Evolutionary conservation across 2,113 vertebrate species (phyloP).

Genomic region (Etheostoma spectabile): DNA sequence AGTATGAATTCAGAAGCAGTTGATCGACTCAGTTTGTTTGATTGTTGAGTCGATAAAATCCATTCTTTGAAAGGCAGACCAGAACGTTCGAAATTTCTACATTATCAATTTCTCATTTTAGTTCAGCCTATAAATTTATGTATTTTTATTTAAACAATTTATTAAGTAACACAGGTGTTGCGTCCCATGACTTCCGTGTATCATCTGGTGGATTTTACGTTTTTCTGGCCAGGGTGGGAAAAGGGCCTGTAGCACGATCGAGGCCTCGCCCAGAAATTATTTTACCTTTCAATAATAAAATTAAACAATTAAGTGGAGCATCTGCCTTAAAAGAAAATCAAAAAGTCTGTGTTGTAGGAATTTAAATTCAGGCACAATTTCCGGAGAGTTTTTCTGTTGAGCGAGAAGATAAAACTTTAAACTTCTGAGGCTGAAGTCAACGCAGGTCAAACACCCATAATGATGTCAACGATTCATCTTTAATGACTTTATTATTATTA

Average conservation of each 20-base stretch:
- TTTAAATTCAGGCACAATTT: neutral
- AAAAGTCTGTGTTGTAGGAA: neutral
- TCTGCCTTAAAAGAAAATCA: neutral
- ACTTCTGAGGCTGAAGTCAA: conserved; percentile 3
- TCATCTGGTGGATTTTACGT: neutral
- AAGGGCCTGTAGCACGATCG: conserved; percentile 31
- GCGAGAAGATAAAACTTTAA: conserved; percentile 1
- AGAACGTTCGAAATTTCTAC: neutral
- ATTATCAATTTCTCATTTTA: neutral
- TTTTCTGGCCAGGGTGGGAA: conserved; percentile 1
- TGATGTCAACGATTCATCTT: neutral
- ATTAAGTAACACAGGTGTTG: conserved; percentile 4
- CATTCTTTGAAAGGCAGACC: neutral
- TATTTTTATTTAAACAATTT: neutral
- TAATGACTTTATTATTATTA: too few species aligned
- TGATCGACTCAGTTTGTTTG: conserved; percentile 76
- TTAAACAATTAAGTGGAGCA: neutral
- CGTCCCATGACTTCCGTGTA: neutral
- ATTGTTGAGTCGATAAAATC: conserved; percentile 64
- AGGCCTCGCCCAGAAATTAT: conserved; percentile 14
- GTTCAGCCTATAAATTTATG: neutral
- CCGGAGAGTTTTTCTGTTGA: neutral
- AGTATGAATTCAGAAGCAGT: conserved; percentile 80
- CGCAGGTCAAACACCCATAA: conserved; percentile 1
- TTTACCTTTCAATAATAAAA: neutral